A percentile compares a stretch with the other conserved stretches of the same genome.
phyloP scores from a whole-genome alignment of 2,888 invertebrate genomes.

The Lepas anatifera region DNA sequence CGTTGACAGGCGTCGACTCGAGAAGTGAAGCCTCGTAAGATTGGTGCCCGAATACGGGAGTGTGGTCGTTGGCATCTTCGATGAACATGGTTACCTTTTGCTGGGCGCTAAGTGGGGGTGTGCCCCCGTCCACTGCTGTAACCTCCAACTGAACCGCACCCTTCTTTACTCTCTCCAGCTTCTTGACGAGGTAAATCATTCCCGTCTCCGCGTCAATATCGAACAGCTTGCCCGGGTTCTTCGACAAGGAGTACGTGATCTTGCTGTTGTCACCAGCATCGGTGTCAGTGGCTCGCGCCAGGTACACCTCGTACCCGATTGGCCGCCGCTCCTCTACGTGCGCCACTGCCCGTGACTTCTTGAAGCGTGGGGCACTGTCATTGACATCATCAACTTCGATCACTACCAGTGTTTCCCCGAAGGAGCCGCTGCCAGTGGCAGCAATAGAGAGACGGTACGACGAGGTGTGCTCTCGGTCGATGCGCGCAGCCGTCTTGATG shows the following conservation, averaged over 20 bases:
- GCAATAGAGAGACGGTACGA: conserved; percentile 66
- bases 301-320: conserved; percentile 82
- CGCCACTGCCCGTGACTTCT: conserved; percentile 64
- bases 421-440: conserved; percentile 60
- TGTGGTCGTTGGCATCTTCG: conserved; percentile 88
- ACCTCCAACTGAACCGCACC: conserved; percentile 50
- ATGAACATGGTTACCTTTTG: conserved; percentile 58
- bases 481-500: conserved; percentile 59
- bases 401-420: conserved; percentile 64
- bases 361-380: conserved; percentile 78
- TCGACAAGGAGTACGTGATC: conserved; percentile 64
- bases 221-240: conserved; percentile 69
- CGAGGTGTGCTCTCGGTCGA: conserved; percentile 71
- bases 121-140: conserved; percentile 72
- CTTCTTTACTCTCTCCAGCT: conserved; percentile 48
- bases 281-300: conserved; percentile 71
- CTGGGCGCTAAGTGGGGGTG: conserved; percentile 53
- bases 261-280: conserved; percentile 83
- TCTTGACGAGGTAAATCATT: conserved; percentile 72
- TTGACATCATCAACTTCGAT: conserved; percentile 75
- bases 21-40: conserved; percentile 83
- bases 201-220: conserved; percentile 74
- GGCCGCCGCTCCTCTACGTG: conserved; percentile 76
- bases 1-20: conserved; percentile 83
- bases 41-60: conserved; percentile 81